Conservation (phyloP, 2,888 invertebrate genomes). For the Ophonus ardosiacus region DNA sequence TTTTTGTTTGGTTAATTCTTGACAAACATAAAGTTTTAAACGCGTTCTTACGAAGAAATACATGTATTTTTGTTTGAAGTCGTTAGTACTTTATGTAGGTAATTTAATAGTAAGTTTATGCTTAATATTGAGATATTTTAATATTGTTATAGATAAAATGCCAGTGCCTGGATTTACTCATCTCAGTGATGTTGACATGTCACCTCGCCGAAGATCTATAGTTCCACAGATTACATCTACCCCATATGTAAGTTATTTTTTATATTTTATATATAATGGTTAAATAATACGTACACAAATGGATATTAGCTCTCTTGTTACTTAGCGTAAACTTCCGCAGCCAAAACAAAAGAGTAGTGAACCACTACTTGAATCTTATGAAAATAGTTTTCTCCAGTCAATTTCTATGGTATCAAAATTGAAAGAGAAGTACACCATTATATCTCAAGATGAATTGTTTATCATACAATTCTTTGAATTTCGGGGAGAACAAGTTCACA, state of each 20-base stretch:
- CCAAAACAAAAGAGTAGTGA: too few relatives aligned
- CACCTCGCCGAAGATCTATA: background rate
- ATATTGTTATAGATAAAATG: background rate
- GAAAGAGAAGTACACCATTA: too few relatives aligned
- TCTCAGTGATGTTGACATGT: background rate
- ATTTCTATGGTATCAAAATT: too few relatives aligned
- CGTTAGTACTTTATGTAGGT: background rate
- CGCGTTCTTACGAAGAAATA: background rate
- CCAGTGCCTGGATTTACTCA: background rate
- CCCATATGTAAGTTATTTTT: background rate
- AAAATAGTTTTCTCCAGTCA: too few relatives aligned
- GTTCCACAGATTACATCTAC: slow-evolving; percentile 9
- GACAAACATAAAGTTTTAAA: background rate
- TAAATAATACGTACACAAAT: too few relatives aligned
- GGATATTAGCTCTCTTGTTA: too few relatives aligned
- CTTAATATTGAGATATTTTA: background rate
- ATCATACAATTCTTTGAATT: too few relatives aligned
- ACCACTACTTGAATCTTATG: too few relatives aligned
- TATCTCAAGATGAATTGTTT: too few relatives aligned
- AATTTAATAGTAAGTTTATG: background rate
- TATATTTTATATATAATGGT: too few relatives aligned
- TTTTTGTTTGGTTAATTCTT: background rate
- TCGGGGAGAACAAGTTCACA: too few relatives aligned
- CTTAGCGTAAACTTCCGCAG: too few relatives aligned
- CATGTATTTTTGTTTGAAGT: background rate